These are phyloP conservation scores for Elachura formosa DNA, from an alignment of 2,113 vertebrate genomes.

Conservation along the genomic window DNA sequence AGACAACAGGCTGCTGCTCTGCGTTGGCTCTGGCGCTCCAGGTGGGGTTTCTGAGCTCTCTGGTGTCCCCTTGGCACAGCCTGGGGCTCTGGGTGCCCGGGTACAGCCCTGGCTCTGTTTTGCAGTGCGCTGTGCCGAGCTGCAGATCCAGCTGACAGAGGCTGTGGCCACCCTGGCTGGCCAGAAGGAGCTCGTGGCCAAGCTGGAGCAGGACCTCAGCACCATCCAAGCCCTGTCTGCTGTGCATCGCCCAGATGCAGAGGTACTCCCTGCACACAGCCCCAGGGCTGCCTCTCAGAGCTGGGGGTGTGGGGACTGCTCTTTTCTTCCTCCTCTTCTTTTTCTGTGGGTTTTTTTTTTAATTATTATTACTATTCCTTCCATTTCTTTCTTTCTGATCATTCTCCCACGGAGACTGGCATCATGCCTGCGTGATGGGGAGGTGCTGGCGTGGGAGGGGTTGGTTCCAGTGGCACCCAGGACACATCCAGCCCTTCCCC, in stretches of 20 bases:
- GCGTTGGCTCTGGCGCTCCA: background rate
- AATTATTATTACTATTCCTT: accelerated
- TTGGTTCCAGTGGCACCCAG: background rate
- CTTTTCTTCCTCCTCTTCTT: accelerated
- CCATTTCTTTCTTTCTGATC: background rate
- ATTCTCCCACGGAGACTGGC: background rate
- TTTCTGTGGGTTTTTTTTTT: no score
- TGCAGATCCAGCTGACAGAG: slow-evolving; percentile 83
- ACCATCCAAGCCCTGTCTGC: slow-evolving; percentile 84
- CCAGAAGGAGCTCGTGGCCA: slow-evolving; percentile 89
- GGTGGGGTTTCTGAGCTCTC: background rate
- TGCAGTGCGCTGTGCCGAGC: slow-evolving; percentile 82
- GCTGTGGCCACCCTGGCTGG: slow-evolving; percentile 73
- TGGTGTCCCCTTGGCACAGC: accelerated
- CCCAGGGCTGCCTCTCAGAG: accelerated
- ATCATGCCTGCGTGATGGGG: accelerated
- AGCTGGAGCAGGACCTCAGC: slow-evolving; percentile 92
- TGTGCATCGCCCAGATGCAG: slow-evolving; percentile 80
- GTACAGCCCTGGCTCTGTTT: background rate
- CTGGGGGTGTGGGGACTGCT: accelerated
- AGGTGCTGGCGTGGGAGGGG: background rate
- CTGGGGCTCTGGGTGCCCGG: accelerated
- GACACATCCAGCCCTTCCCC: background rate
- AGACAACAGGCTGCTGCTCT: accelerated
- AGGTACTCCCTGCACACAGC: slow-evolving; percentile 56